Evolutionary conservation across 2,888 invertebrate species (phyloP).

Genomic region (Alloscopus bannaensis): DNA sequence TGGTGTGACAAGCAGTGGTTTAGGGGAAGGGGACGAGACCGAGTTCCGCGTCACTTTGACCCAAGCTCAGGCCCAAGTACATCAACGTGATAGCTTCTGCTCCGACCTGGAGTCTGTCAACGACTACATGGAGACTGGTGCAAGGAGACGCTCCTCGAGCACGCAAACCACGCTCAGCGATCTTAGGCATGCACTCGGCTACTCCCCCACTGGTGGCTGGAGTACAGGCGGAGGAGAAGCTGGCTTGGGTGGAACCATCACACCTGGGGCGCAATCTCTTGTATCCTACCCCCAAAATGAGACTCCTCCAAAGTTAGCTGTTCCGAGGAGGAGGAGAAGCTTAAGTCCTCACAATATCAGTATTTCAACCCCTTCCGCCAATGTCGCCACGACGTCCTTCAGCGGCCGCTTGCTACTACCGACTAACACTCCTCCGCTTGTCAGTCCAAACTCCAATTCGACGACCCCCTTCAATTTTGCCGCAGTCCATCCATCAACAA

Average conservation of each 20-base stretch:
- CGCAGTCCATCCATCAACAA: conserved; percentile 33
- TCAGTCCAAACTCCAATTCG: conserved; percentile 1
- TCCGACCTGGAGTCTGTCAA: conserved; percentile 70
- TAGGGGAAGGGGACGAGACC: conserved; percentile 54
- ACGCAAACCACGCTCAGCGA: conserved; percentile 72
- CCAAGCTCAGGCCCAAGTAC: conserved; percentile 68
- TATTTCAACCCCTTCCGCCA: background rate
- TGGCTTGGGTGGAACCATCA: conserved; percentile 5
- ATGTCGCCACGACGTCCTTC: too few species aligned
- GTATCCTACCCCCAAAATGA: conserved; percentile 25
- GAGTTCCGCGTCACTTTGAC: conserved; percentile 63
- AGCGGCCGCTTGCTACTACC: background rate
- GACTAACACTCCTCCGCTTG: background rate
- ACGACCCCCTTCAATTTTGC: conserved; percentile 23
- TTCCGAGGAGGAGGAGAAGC: conserved; percentile 35
- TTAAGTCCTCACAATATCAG: conserved; percentile 32
- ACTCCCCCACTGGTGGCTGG: conserved; percentile 32
- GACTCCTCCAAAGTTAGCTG: conserved; percentile 25
- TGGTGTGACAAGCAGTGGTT: background rate
- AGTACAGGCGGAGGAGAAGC: conserved; percentile 4
- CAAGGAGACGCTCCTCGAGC: conserved; percentile 65
- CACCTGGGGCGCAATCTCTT: conserved; percentile 34
- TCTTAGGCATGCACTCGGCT: conserved; percentile 66
- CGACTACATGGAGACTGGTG: conserved; percentile 70
- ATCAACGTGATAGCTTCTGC: conserved; percentile 70